These are phyloP conservation scores for Sinocyclocheilus maitianheensis DNA, from an alignment of 2,113 vertebrate genomes.

Conservation along the genomic window DNA sequence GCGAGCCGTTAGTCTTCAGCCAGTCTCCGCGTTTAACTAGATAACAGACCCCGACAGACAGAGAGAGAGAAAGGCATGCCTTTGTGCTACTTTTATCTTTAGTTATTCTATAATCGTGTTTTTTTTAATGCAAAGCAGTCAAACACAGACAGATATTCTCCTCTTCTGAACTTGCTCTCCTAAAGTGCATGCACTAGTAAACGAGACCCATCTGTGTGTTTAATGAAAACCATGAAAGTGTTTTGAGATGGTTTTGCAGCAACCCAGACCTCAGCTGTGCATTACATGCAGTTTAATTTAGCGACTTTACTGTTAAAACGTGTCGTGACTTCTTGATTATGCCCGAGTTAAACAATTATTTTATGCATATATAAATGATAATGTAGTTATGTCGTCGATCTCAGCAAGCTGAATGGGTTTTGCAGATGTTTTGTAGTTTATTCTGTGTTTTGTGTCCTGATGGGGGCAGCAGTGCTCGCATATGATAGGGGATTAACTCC, in stretches of 20 bases:
- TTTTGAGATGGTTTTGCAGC: not conserved
- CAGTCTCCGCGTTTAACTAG: not conserved
- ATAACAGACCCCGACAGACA: not conserved
- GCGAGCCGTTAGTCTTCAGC: not conserved
- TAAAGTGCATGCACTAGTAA: not conserved
- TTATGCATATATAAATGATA: too few species aligned
- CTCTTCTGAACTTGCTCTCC: too few species aligned
- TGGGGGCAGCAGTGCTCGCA: conserved; percentile 61
- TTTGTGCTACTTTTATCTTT: not conserved
- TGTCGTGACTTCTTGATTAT: not conserved
- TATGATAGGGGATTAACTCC: not conserved
- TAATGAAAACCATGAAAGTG: not conserved
- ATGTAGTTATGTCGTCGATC: not conserved
- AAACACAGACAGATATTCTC: not conserved
- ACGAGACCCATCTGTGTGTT: not conserved
- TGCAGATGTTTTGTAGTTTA: not conserved
- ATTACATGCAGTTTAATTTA: not conserved
- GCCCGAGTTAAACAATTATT: not conserved
- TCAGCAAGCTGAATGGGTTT: not conserved
- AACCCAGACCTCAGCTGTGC: not conserved
- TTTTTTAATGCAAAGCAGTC: not conserved
- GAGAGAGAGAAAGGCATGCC: not conserved
- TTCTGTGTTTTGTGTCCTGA: conserved; percentile 42
- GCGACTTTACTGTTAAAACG: conserved; percentile 4
- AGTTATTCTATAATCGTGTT: not conserved